Conservation (phyloP, 2,797 vertebrate species). For the Oryzias dopingdopingensis region DNA sequence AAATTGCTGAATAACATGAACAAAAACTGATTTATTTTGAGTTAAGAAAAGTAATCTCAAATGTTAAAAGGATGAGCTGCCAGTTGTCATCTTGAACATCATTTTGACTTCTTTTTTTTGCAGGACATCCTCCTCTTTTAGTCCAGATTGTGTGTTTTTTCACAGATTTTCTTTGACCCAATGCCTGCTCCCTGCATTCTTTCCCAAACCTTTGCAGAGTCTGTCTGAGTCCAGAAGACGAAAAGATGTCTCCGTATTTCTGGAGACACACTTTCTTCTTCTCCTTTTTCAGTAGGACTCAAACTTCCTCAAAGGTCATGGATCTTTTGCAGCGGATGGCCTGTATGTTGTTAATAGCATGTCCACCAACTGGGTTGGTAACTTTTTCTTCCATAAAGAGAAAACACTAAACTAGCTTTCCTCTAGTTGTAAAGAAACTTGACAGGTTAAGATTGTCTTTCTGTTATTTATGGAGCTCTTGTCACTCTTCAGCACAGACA, state of each 20-base stretch:
- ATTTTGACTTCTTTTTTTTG: no score
- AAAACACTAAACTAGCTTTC: constrained; percentile 13
- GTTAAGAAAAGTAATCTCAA: no score
- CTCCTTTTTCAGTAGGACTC: not conserved
- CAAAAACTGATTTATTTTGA: no score
- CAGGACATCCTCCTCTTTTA: not conserved
- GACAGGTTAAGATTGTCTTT: constrained; percentile 23
- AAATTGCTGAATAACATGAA: no score
- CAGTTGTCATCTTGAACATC: no score
- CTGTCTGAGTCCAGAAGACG: not conserved
- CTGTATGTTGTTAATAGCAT: no score
- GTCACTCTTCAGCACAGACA: constrained; percentile 13
- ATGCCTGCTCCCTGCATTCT: constrained; percentile 6
- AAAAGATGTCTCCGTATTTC: not conserved
- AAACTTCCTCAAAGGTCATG: no score
- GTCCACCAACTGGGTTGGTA: no score
- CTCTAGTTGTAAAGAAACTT: constrained; percentile 18
- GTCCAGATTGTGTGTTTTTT: constrained; percentile 1
- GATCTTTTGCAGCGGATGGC: no score
- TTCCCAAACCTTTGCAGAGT: constrained; percentile 1
- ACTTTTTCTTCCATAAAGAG: not conserved
- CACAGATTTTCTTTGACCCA: not conserved
- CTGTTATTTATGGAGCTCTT: constrained; percentile 60
- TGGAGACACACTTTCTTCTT: not conserved
- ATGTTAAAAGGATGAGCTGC: no score